Evolutionary conservation across 2,888 invertebrate species (phyloP), one percentile per base, ranked within the genome.

Genomic region (Euproctis similis): DNA sequence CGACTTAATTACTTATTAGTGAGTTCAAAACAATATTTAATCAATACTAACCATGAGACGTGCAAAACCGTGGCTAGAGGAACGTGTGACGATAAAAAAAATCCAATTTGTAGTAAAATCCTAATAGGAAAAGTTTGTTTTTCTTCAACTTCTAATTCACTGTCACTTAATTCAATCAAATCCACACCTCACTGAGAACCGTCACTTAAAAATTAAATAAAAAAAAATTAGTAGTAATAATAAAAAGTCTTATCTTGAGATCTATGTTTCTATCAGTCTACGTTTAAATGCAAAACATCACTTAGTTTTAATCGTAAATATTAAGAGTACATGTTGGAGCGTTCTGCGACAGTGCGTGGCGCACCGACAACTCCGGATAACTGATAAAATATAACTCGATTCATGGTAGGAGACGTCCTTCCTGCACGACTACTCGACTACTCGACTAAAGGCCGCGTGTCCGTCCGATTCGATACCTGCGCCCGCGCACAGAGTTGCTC

Each of bases 161-260:
- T 68, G 59, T 58, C 78, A 82, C 82, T 77, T 69, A 71, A 71
- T n/a, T n/a, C n/a, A 68, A 69, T 61, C 63, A 67, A 64, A 71
- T 66, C 69, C 72, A 70, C 78, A 67, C 70, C 61, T 65, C 81
- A 78, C 77, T 61, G 41, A 44, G 39, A 67, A 68, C 64, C 53
- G 72, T 73, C 81, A 81, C 81, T 80, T 73, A 81, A 71, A 60
- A 65, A 54, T 64, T 64, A 34, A 43, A 46, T 52, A 58, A 54
- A 48, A 63, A 54, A 66, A 66, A 73, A 71, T n/a, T n/a, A n/a
- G n/a, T n/a, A n/a, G n/a, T n/a, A n/a, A n/a, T n/a, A n/a, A n/a
- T n/a, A n/a, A 74, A 74, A 73, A 84, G 84, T 82, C 84, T 84
- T 82, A 62, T 70, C 54, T 72, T 84, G 82, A 84, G 84, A 84